These are phyloP conservation scores for Nomada hirtipes DNA, from an alignment of 2,888 invertebrate species.

Conservation along the genomic window DNA sequence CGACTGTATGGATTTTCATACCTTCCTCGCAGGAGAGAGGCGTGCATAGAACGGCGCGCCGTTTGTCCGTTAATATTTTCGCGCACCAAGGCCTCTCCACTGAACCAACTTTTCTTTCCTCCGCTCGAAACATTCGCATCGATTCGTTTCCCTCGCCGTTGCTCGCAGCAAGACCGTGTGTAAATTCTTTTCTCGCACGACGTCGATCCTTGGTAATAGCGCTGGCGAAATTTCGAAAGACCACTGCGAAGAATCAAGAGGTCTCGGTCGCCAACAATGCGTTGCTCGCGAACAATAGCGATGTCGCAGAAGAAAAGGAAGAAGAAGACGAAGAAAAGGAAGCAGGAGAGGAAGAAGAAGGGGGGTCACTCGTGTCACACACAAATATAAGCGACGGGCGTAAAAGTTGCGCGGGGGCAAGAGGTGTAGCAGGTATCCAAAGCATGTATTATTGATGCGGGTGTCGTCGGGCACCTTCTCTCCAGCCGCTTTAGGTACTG, in stretches of 20 bases:
- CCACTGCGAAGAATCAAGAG: slow-evolving; percentile 31
- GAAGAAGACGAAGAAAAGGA: no score
- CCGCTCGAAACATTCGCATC: neutral
- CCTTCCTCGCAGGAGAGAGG: slow-evolving; percentile 67
- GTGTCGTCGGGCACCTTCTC: slow-evolving; percentile 71
- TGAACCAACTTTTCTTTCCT: neutral
- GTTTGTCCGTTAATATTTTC: slow-evolving; percentile 49
- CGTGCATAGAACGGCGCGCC: slow-evolving; percentile 37
- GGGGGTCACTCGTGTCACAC: slow-evolving; percentile 77
- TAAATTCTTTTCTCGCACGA: neutral
- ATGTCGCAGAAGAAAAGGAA: slow-evolving; percentile 31
- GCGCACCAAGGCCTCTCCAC: slow-evolving; percentile 2
- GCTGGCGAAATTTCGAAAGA: neutral
- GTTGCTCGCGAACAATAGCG: slow-evolving; percentile 44
- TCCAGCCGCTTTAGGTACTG: slow-evolving; percentile 6
- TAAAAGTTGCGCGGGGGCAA: slow-evolving; percentile 61
- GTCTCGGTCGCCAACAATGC: slow-evolving; percentile 41
- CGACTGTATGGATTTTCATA: slow-evolving; percentile 82
- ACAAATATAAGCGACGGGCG: slow-evolving; percentile 73
- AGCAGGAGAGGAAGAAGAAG: slow-evolving; percentile 22
- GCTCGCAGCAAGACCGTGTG: neutral
- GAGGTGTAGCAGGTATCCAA: neutral
- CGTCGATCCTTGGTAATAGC: neutral
- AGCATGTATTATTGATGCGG: slow-evolving; percentile 80
- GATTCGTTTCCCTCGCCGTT: neutral